Evolutionary conservation across 2,888 invertebrate genomes (phyloP).

Genomic region (Chydorus sphaericus): DNA sequence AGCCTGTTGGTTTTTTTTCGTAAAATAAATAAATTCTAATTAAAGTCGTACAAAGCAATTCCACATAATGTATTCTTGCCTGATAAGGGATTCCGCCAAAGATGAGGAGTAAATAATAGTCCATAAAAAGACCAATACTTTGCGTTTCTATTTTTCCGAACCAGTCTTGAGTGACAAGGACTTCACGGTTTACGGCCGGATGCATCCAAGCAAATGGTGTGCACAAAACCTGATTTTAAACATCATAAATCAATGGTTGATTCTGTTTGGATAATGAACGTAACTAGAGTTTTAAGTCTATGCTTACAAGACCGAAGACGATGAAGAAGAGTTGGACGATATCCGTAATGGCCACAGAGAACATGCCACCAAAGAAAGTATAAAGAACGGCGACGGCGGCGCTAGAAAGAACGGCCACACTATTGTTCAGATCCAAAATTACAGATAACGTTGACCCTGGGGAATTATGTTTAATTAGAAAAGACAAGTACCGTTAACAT

Average conservation of each 20-base stretch:
- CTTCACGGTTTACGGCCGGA: conserved; percentile 41
- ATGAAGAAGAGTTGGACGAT: conserved; percentile 97
- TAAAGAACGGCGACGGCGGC: conserved; percentile 94
- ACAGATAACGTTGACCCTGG: conserved; percentile 87
- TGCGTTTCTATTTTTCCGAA: conserved; percentile 35
- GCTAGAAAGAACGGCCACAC: conserved; percentile 82
- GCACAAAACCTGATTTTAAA: conserved; percentile 28
- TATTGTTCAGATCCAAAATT: conserved; percentile 89
- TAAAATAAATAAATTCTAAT: not conserved
- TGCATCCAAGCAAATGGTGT: conserved; percentile 45
- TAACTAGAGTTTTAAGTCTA: not conserved
- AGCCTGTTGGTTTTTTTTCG: conserved; percentile 40
- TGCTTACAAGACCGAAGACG: conserved; percentile 61
- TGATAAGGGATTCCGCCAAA: conserved; percentile 56
- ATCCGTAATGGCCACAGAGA: conserved; percentile 96
- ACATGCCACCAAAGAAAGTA: conserved; percentile 92
- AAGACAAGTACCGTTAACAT: not conserved
- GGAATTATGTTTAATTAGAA: not conserved
- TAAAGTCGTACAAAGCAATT: not conserved
- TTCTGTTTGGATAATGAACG: too few species aligned
- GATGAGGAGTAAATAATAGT: conserved; percentile 41
- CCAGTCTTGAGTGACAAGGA: conserved; percentile 35
- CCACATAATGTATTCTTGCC: too few species aligned
- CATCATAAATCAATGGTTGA: not conserved
- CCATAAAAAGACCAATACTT: conserved; percentile 39